Conservation (phyloP, 2,888 invertebrate genomes). For the Tinea semifulvella region DNA sequence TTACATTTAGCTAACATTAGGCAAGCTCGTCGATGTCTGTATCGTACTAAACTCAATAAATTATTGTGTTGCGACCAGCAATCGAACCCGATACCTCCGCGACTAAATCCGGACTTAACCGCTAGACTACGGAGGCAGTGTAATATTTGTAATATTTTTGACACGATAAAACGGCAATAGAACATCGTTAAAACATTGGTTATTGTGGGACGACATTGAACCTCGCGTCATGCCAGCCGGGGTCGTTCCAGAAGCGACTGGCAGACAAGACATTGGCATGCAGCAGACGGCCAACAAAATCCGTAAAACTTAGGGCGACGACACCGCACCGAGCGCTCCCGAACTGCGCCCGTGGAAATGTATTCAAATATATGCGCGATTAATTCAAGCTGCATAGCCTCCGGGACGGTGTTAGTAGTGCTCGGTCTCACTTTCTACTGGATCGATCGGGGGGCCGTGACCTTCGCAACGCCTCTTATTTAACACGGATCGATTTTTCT, state of each 20-base stretch:
- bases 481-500: constrained; percentile 10
- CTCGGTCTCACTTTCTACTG: constrained; percentile 65
- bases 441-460: constrained; percentile 66
- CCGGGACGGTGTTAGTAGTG: constrained; percentile 65
- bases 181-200: too few species aligned
- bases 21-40: too few species aligned
- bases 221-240: too few species aligned
- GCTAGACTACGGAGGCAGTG: too few species aligned
- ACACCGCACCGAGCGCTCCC: constrained; percentile 35
- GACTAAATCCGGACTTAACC: too few species aligned
- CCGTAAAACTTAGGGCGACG: constrained; percentile 62
- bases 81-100: too few species aligned
- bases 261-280: constrained; percentile 12
- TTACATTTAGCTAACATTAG: too few species aligned
- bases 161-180: too few species aligned
- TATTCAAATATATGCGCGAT: constrained; percentile 70
- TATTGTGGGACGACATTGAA: too few species aligned
- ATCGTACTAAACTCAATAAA: too few species aligned
- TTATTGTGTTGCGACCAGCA: too few species aligned
- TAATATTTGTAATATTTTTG: too few species aligned
- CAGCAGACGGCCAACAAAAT: constrained; percentile 37
- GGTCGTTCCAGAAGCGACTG: constrained; percentile 6
- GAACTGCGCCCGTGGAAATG: constrained; percentile 49
- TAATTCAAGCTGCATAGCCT: constrained; percentile 68
- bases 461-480: constrained; percentile 54